phyloP scores from a whole-genome alignment of 1,140 invertebrate species.

The Homarus americanus region DNA sequence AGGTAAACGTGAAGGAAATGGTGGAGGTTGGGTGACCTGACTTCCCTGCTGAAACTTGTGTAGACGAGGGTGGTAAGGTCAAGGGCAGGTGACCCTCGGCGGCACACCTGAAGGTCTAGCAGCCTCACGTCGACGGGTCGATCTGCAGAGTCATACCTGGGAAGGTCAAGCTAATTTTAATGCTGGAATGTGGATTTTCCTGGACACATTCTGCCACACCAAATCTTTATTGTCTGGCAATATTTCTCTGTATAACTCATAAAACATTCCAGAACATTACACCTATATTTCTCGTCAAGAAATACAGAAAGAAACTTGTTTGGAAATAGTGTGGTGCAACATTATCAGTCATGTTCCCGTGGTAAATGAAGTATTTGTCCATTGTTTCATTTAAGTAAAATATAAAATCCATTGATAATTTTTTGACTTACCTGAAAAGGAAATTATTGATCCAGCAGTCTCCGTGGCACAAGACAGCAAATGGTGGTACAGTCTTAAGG shows the following conservation, averaged over 20 bases:
- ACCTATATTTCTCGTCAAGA: too few species aligned
- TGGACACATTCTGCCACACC: not conserved
- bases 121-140: not conserved
- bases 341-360: too few species aligned
- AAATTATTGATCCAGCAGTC: conserved; percentile 52
- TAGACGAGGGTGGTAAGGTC: conserved; percentile 23
- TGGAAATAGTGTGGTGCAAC: too few species aligned
- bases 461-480: conserved; percentile 23
- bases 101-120: conserved; percentile 8
- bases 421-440: conserved; percentile 45
- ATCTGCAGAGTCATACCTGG: not conserved
- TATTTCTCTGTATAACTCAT: too few species aligned
- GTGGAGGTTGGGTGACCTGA: not conserved
- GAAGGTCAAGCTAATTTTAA: not conserved
- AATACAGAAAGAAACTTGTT: too few species aligned
- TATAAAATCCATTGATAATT: too few species aligned
- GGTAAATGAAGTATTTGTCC: too few species aligned
- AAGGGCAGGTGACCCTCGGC: conserved; percentile 2
- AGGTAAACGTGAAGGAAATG: not conserved
- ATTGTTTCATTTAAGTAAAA: too few species aligned
- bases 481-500: not conserved
- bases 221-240: too few species aligned
- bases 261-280: too few species aligned
- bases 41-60: not conserved
- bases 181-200: not conserved